Conservation (phyloP, 1,140 invertebrate genomes). For the Cyclargus thomasi region DNA sequence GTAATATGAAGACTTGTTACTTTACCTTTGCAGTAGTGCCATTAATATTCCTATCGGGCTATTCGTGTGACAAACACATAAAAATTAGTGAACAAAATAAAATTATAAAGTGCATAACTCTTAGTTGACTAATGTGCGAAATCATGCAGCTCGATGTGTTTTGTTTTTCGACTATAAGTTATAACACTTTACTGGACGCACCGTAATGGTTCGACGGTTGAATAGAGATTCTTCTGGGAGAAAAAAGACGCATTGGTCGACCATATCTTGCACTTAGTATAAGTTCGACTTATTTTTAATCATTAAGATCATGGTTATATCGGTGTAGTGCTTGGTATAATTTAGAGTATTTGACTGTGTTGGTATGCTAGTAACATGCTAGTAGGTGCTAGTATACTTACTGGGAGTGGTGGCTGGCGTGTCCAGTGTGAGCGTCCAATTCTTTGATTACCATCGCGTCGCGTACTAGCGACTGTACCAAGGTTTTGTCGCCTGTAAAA, state of each 20-base stretch:
- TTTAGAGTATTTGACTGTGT: background rate
- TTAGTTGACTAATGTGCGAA: conserved; percentile 1
- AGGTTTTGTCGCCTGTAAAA: conserved; percentile 83
- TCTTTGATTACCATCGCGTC: conserved; percentile 88
- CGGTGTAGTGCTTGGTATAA: background rate
- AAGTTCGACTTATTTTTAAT: background rate
- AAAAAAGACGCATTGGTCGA: background rate
- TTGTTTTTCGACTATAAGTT: background rate
- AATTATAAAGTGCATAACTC: conserved; percentile 31
- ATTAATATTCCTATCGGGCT: conserved; percentile 91
- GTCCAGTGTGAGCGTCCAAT: conserved; percentile 79
- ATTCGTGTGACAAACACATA: conserved; percentile 74
- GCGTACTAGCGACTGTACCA: conserved; percentile 88
- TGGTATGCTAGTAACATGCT: conserved; percentile 26
- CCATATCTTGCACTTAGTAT: background rate
- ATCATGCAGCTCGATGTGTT: conserved; percentile 28
- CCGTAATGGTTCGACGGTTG: background rate
- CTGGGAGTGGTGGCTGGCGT: conserved; percentile 62
- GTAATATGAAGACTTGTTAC: conserved; percentile 65
- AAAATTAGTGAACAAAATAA: conserved; percentile 63
- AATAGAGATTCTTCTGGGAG: background rate
- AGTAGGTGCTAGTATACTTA: conserved; percentile 42
- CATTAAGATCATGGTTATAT: background rate
- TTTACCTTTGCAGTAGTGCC: conserved; percentile 90
- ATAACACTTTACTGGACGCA: background rate